Conservation (phyloP, 2,797 vertebrate genomes). For the Scolopax rusticola region DNA sequence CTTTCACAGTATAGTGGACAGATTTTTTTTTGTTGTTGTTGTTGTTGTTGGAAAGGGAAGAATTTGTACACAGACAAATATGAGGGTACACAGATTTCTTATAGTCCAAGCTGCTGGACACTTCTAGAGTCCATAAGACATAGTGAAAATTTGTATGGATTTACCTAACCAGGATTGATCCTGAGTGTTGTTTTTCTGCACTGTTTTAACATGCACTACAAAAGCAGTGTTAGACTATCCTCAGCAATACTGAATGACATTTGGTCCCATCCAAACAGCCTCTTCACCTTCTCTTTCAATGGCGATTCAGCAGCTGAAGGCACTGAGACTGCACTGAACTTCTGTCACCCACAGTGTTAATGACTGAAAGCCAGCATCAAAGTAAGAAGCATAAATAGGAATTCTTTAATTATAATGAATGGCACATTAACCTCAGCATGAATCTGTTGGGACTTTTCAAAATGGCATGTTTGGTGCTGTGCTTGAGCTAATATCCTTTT, state of each 20-base stretch:
- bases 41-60: neutral
- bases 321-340: neutral
- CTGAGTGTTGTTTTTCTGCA: neutral
- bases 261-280: neutral
- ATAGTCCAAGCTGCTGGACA: neutral
- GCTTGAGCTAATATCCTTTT: neutral
- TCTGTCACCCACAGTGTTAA: neutral
- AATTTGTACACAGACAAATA: neutral
- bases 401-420: conserved; percentile 57
- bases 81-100: neutral
- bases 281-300: neutral
- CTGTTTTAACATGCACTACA: neutral
- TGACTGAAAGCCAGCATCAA: conserved; percentile 23
- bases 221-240: neutral
- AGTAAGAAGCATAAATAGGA: conserved; percentile 27
- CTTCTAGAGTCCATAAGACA: neutral
- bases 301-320: conserved; percentile 6
- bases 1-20: neutral
- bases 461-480: neutral
- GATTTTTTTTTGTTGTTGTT: neutral
- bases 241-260: neutral
- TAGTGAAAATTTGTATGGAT: neutral
- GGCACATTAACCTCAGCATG: conserved; percentile 45
- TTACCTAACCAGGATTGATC: neutral
- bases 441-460: conserved; percentile 46